Percentiles rank a stretch among this genome's conserved stretches.
phyloP scores from a whole-genome alignment of 1,140 invertebrate genomes.

The Bombus breviceps region DNA sequence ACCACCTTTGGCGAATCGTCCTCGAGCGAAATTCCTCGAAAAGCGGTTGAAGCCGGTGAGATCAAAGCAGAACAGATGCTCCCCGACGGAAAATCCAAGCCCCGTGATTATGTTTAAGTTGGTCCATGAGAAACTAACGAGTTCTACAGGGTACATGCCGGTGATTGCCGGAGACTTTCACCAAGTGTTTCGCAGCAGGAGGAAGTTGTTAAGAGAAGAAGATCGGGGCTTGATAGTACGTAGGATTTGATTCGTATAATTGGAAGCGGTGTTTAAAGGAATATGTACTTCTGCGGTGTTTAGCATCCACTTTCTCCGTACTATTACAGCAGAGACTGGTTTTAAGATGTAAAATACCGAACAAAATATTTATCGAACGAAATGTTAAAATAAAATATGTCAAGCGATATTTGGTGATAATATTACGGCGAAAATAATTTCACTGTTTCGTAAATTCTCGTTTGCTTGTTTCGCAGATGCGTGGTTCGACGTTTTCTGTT shows the following conservation, averaged over 20 bases:
- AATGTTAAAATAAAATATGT: no score
- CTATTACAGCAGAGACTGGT: no score
- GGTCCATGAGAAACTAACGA: background rate
- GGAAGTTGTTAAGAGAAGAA: background rate
- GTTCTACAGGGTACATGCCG: background rate
- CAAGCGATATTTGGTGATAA: no score
- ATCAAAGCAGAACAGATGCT: constrained; percentile 19
- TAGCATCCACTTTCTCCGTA: no score
- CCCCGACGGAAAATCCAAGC: constrained; percentile 3
- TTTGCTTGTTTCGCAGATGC: no score
- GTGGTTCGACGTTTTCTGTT: no score
- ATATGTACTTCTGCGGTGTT: background rate
- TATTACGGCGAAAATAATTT: no score
- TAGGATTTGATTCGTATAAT: background rate
- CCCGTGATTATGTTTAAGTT: constrained; percentile 45
- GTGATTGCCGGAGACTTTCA: constrained; percentile 15
- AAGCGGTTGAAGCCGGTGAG: background rate
- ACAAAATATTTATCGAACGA: no score
- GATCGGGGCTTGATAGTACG: background rate
- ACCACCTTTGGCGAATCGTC: constrained; percentile 31
- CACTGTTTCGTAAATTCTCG: no score
- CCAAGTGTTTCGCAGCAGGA: background rate
- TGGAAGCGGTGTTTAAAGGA: background rate
- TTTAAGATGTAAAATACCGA: no score
- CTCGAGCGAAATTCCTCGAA: background rate